A percentile compares a stretch with the other conserved stretches of the same genome.
These are phyloP conservation scores for Nycteola revayana DNA, from an alignment of 2,888 invertebrate species.

Conservation along the genomic window DNA sequence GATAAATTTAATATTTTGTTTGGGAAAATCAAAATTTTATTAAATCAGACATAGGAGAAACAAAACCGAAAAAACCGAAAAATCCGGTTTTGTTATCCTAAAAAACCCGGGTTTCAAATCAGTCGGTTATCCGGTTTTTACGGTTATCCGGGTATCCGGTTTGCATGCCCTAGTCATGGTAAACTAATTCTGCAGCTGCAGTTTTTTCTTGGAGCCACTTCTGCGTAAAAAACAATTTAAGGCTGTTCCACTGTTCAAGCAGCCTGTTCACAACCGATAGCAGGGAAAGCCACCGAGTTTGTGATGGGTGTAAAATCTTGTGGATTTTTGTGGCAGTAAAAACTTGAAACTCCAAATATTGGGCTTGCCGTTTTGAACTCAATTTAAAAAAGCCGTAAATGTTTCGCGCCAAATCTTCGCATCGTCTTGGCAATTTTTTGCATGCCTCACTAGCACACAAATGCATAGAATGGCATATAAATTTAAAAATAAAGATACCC, in stretches of 20 bases:
- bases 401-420: constrained; percentile 17
- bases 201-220: background rate
- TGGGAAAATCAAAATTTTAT: too few species aligned
- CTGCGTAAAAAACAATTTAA: background rate
- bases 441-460: too few species aligned
- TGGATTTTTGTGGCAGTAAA: background rate
- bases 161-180: too few species aligned
- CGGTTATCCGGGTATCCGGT: too few species aligned
- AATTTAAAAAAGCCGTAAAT: constrained; percentile 15
- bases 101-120: too few species aligned
- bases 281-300: constrained; percentile 1
- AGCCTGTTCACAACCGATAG: background rate
- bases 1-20: too few species aligned
- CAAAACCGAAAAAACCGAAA: too few species aligned
- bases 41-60: too few species aligned
- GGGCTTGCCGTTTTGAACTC: constrained; percentile 8
- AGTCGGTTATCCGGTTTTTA: too few species aligned
- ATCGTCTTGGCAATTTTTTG: constrained; percentile 12
- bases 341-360: background rate
- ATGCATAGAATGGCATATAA: constrained; percentile 18
- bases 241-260: background rate
- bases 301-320: constrained; percentile 7
- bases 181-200: constrained; percentile 1
- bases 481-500: constrained; percentile 13
- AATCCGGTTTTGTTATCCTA: too few species aligned